phyloP scores from a whole-genome alignment of 2,797 vertebrate species.

The Amazona ochrocephala region DNA sequence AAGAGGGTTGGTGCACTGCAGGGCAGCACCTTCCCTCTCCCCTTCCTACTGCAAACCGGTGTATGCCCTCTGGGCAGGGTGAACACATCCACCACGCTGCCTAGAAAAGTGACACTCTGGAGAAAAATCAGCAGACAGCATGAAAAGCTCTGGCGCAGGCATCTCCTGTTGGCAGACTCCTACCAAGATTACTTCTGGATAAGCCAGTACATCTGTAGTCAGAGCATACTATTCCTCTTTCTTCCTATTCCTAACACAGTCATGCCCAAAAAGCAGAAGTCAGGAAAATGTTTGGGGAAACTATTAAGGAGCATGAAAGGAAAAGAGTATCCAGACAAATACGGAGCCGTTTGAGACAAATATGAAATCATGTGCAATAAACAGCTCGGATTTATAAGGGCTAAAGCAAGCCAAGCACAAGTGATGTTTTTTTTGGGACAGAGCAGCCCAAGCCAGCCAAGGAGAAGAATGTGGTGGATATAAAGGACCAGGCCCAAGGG shows the following conservation, averaged over 20 bases:
- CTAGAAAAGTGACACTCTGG: slow-evolving; percentile 21
- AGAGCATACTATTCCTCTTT: slow-evolving; percentile 32
- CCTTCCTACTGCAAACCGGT: neutral
- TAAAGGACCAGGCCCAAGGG: neutral
- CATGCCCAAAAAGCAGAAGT: neutral
- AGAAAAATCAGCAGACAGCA: slow-evolving; percentile 44
- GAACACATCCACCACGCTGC: neutral
- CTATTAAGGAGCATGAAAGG: neutral
- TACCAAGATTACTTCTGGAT: slow-evolving; percentile 51
- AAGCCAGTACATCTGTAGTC: slow-evolving; percentile 43
- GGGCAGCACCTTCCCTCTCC: neutral
- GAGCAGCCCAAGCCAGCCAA: neutral
- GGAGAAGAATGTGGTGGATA: neutral
- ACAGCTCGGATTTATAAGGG: slow-evolving; percentile 12
- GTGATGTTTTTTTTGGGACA: neutral
- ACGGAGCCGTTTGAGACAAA: slow-evolving; percentile 21
- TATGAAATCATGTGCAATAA: slow-evolving; percentile 44
- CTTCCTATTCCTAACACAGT: slow-evolving; percentile 1
- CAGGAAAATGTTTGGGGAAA: slow-evolving; percentile 57
- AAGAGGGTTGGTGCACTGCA: neutral
- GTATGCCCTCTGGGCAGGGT: slow-evolving; percentile 2
- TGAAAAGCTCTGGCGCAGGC: slow-evolving; percentile 42
- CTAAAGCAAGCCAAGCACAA: neutral
- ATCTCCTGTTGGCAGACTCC: slow-evolving; percentile 31
- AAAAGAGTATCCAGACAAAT: slow-evolving; percentile 27